Evolutionary conservation across 2,797 vertebrate species (phyloP), one percentile per base, ranked within the genome.

Genomic region (Lacerta viridis): DNA sequence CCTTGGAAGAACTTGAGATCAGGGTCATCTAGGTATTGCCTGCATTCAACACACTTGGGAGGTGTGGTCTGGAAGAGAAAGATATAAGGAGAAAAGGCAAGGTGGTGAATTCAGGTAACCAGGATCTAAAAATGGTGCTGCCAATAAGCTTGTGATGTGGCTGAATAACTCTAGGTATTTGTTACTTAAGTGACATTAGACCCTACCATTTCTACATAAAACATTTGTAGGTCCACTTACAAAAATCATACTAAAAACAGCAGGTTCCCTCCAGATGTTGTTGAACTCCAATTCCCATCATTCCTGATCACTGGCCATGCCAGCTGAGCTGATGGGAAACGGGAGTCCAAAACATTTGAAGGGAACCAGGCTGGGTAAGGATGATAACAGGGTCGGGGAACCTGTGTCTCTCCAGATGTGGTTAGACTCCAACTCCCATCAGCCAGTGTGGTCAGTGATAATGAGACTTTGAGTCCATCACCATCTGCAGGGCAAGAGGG

Each of bases 1-100:
- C 98, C 98, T 92, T 99, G 98, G 92, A 98, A 99, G 82, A 98
- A 99, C 93, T 99, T 99, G 46, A 99, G 98, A 88, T 99, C 98
- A 0, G 98, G 97, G 84, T 99, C 99, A 23, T 99, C 99, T 91
- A 99, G 95, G 95, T 98, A 99, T 93, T 99, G 99, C 5, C 98
- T 96, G 86, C 99, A 99, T 95, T 99, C 98, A 2, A 96, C 33
- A 85, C 99, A 99, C 94, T 98, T 98, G 0, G 98, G 98, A 9
- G 98, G 98, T 2, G 98, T 97, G 0, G 97, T 96, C 98, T 99
- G 93, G 1, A 88, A 93, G 23, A n/a, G 41, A 20, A 11, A 41
- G 25, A 74, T 36, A 87, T 15, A 0, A 17, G 4, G 15, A 43
- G 5, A 55, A 55, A 55, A 55, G 15, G 50, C 50, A 55, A 55